These are phyloP conservation scores for Trinorchestia longiramus DNA, from an alignment of 1,140 invertebrate genomes.

Conservation along the genomic window DNA sequence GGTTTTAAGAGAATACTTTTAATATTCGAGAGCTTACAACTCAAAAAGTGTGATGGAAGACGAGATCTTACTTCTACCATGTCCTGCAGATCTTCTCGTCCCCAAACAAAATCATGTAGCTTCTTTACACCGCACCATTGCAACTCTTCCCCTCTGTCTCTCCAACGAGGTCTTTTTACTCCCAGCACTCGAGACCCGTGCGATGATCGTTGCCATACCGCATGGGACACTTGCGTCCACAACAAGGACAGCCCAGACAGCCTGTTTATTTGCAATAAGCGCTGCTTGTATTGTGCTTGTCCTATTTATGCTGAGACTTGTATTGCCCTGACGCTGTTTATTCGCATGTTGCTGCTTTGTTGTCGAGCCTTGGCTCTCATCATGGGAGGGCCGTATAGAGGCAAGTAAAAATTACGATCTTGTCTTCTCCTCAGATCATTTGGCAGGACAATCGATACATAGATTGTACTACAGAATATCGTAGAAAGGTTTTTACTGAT, in stretches of 20 bases:
- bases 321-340: slow-evolving; percentile 29
- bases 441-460: background rate
- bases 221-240: background rate
- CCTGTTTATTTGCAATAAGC: slow-evolving; percentile 48
- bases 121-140: no score
- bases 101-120: no score
- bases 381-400: background rate
- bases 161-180: background rate
- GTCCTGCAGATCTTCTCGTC: no score
- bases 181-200: background rate
- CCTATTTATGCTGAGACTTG: slow-evolving; percentile 11
- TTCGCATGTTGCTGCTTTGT: slow-evolving; percentile 4
- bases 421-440: background rate
- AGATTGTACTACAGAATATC: slow-evolving; percentile 38
- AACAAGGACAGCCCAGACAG: background rate
- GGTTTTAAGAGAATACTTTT: no score
- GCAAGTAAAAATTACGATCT: background rate
- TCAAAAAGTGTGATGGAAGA: no score
- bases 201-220: background rate
- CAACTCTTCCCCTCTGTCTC: background rate
- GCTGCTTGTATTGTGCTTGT: slow-evolving; percentile 34
- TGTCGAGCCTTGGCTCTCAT: background rate
- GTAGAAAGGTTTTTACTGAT: background rate
- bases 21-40: no score
- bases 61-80: no score